Conservation (phyloP, 2,797 vertebrate species). For the Coranthus polyacanthus region DNA sequence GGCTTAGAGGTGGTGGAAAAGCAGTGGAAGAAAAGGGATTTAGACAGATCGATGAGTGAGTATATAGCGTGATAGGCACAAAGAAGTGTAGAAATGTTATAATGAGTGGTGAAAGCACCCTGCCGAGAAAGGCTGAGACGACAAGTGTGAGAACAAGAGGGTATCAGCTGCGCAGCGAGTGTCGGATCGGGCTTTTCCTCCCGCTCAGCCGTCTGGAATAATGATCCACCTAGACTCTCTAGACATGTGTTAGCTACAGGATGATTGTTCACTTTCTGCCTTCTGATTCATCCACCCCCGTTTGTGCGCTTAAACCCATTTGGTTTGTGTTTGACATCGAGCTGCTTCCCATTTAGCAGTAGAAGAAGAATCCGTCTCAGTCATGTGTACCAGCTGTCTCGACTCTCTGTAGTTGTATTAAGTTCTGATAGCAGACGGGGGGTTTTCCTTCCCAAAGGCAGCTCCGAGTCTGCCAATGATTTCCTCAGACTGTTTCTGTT, state of each 20-base stretch:
- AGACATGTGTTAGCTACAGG: not conserved
- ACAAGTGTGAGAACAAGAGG: not conserved
- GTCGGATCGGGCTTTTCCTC: not conserved
- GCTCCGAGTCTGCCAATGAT: constrained; percentile 5
- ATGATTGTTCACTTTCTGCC: not conserved
- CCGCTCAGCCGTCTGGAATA: not conserved
- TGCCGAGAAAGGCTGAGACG: not conserved
- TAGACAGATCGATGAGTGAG: not conserved
- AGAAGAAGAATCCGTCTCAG: constrained; percentile 5
- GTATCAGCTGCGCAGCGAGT: not conserved
- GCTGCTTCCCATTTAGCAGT: constrained; percentile 16
- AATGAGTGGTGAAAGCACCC: not conserved
- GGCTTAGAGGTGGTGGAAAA: not conserved
- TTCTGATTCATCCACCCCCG: not conserved
- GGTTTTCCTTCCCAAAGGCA: constrained; percentile 6
- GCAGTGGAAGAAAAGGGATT: not conserved
- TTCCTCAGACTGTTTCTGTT: not conserved
- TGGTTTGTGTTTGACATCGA: constrained; percentile 3
- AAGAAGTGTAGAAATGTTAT: not conserved
- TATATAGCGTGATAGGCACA: not conserved
- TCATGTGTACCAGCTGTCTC: constrained; percentile 25
- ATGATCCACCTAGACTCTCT: not conserved
- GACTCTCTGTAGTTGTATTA: constrained; percentile 1
- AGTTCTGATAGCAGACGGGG: not conserved
- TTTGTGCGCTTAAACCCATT: not conserved